Evolutionary conservation across 2,113 vertebrate genomes (phyloP).

Genomic region (Eudorcas thomsonii): DNA sequence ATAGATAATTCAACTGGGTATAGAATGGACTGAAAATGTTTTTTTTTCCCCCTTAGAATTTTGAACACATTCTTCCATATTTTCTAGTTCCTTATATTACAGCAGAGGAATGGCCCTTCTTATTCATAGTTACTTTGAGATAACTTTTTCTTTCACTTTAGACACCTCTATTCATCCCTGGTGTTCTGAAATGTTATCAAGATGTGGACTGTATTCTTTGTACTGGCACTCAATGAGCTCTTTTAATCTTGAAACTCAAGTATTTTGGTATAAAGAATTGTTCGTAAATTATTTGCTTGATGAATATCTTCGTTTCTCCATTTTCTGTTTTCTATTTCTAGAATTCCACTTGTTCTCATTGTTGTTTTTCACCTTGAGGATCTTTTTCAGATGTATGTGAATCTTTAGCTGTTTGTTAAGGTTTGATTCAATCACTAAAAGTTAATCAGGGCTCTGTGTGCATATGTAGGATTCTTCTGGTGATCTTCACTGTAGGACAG

Average conservation of each 20-base stretch:
- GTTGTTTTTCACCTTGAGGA: background rate
- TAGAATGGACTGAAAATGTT: slow-evolving; percentile 11
- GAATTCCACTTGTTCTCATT: background rate
- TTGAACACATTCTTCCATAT: background rate
- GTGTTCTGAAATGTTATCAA: background rate
- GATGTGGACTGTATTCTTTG: background rate
- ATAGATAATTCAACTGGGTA: slow-evolving; percentile 4
- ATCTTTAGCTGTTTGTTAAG: background rate
- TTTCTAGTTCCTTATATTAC: background rate
- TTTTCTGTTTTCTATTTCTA: background rate
- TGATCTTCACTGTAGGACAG: background rate
- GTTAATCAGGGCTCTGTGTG: background rate
- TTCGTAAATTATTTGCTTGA: background rate
- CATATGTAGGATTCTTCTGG: background rate
- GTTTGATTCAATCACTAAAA: background rate
- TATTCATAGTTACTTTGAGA: background rate
- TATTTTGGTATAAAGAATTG: background rate
- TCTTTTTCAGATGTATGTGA: background rate
- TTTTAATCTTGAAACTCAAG: slow-evolving; percentile 8
- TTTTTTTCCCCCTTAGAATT: background rate
- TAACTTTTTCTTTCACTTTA: background rate
- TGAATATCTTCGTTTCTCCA: background rate
- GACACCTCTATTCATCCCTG: background rate
- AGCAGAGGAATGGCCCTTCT: background rate
- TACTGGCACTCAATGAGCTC: background rate